Base-by-base conservation (phyloP, 2,113 vertebrate species). In the Nettapus auritus region DNA sequence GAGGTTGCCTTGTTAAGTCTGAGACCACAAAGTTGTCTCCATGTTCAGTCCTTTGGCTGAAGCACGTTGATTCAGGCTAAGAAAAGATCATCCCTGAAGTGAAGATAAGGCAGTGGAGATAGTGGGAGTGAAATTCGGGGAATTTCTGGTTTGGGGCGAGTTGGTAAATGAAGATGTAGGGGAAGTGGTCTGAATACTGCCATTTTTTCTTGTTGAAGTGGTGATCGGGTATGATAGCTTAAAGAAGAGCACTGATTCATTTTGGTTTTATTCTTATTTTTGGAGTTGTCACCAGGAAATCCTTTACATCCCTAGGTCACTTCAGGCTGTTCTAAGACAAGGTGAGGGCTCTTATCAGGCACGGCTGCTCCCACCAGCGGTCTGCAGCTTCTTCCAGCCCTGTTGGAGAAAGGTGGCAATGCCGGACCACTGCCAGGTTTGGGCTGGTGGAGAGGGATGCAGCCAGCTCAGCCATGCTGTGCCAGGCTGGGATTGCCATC, bases 391-490 rank as follows among this genome's bases (percentile, higher is more conserved):
- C 42, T 40, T 3, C 33, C 36, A 53, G n/a, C 20, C 44, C 15
- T 31, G 71, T 42, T 85, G 63, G 57, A 64, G 63, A 42, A 33
- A 62, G 77, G 20, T 0, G 0, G 17, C 64, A 64, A 29, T 0
- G 0, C 62, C 20, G 20, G 63, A 1, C 0, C 1, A 9, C 60
- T 75, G 19, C 22, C 16, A 34, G 66, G 7, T 36, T 60, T 46
- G 76, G 55, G 20, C 12, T 2, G 29, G 12, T 60, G 42, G 22
- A 50, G 38, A 42, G 59, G 11, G 46, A 33, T 3, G 2, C 60
- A 36, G 36, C 31, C 62, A 57, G 9, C 28, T 56, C 38, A 13
- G 50, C 29, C 6, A 14, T 52, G 36, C 36, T 22, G 0, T 26
- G 1, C 13, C 0, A 0, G 20, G 2, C 9, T 59, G 44, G 38